Conservation (phyloP, 2,113 vertebrate species). For the Bubo blakistoni region DNA sequence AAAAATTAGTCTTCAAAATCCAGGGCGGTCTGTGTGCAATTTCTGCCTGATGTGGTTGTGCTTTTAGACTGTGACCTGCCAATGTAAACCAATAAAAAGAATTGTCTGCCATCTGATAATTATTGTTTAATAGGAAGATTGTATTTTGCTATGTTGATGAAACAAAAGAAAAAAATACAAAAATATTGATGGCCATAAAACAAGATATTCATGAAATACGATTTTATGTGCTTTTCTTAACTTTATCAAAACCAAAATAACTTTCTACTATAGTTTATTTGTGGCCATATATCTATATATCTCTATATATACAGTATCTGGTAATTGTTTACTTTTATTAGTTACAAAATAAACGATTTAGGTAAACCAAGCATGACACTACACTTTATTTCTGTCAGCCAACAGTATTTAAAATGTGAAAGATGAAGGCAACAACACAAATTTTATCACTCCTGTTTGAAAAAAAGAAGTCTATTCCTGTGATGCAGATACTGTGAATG, state of each 20-base stretch:
- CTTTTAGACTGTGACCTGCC: slow-evolving; percentile 70
- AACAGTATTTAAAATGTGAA: slow-evolving; percentile 21
- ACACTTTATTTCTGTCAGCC: slow-evolving; percentile 56
- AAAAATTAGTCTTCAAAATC: slow-evolving; percentile 70
- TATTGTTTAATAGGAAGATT: slow-evolving; percentile 69
- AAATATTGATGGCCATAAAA: slow-evolving; percentile 57
- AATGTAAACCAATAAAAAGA: slow-evolving; percentile 68
- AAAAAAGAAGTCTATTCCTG: neutral
- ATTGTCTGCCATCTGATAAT: slow-evolving; percentile 70
- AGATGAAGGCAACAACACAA: neutral
- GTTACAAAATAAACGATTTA: slow-evolving; percentile 65
- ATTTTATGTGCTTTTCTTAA: slow-evolving; percentile 67
- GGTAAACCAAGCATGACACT: slow-evolving; percentile 56
- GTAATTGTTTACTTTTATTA: slow-evolving; percentile 68
- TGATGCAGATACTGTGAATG: slow-evolving; percentile 26
- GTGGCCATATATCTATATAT: slow-evolving; percentile 55
- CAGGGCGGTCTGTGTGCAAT: slow-evolving; percentile 60
- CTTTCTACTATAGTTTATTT: slow-evolving; percentile 51
- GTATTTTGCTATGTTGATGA: slow-evolving; percentile 65
- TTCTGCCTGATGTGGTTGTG: slow-evolving; percentile 68
- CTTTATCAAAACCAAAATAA: slow-evolving; percentile 61
- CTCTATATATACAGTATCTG: slow-evolving; percentile 44
- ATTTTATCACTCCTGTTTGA: neutral
- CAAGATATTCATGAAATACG: slow-evolving; percentile 43
- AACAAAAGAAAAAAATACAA: slow-evolving; percentile 52